Conservation (phyloP, 1,140 invertebrate species). For the Colletes latitarsis region DNA sequence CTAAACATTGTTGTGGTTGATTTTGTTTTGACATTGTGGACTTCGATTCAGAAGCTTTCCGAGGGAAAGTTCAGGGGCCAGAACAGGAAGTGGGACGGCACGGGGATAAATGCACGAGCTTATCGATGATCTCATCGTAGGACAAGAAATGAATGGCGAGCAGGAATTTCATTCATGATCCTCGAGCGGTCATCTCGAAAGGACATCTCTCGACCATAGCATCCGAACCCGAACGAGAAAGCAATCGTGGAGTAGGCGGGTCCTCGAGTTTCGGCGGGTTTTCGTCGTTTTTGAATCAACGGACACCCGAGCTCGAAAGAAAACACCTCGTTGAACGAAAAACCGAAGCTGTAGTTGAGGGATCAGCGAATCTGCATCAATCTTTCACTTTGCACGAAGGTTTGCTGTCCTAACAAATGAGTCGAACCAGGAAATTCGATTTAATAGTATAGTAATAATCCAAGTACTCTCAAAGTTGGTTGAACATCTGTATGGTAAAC, state of each 20-base stretch:
- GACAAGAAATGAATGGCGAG: conserved; percentile 49
- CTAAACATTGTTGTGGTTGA: background rate
- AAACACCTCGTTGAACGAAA: background rate
- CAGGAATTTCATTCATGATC: conserved; percentile 73
- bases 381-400: too few species aligned
- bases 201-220: conserved; percentile 60
- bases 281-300: background rate
- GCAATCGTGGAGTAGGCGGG: conserved; percentile 61
- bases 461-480: too few species aligned
- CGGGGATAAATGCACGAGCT: conserved; percentile 72
- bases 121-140: conserved; percentile 70
- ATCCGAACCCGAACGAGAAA: conserved; percentile 59
- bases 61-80: conserved; percentile 27
- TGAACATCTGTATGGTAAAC: too few species aligned
- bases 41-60: conserved; percentile 1
- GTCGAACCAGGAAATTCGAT: too few species aligned
- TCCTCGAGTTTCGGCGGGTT: conserved; percentile 39
- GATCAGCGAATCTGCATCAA: too few species aligned
- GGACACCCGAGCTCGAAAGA: background rate
- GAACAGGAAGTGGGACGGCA: conserved; percentile 70
- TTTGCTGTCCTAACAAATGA: too few species aligned
- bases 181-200: conserved; percentile 63
- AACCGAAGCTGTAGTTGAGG: too few species aligned
- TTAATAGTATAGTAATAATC: too few species aligned
- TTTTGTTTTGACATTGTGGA: background rate